Evolutionary conservation across 2,797 vertebrate species (phyloP).

Genomic region (Crenichthys baileyi): DNA sequence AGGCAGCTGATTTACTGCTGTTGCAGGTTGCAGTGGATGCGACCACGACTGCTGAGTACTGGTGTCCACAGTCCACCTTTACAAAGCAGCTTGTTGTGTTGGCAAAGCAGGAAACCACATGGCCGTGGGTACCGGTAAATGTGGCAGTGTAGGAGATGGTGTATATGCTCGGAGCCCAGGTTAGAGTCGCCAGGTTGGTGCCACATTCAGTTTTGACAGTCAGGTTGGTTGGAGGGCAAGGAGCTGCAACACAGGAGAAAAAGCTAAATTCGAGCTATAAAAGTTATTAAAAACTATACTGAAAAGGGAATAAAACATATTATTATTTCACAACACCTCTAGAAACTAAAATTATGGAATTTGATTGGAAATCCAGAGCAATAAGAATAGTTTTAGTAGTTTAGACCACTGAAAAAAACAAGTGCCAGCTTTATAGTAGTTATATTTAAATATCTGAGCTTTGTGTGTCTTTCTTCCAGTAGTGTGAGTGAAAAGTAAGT

Average conservation of each 20-base stretch:
- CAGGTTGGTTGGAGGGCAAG: slow-evolving; percentile 76
- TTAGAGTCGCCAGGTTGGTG: slow-evolving; percentile 69
- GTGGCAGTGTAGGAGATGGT: slow-evolving; percentile 68
- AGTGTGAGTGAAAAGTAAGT: too few species aligned
- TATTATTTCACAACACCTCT: not conserved
- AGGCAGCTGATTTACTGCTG: slow-evolving; percentile 55
- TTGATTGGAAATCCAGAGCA: not conserved
- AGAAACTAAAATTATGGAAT: not conserved
- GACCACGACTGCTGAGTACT: slow-evolving; percentile 68
- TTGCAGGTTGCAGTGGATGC: slow-evolving; percentile 71
- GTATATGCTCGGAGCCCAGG: slow-evolving; percentile 62
- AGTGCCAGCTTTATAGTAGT: not conserved
- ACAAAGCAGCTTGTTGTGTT: slow-evolving; percentile 69
- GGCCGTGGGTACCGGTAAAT: slow-evolving; percentile 60
- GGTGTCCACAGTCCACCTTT: slow-evolving; percentile 72
- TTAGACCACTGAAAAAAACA: too few species aligned
- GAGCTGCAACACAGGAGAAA: slow-evolving; percentile 60
- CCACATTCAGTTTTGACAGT: slow-evolving; percentile 67
- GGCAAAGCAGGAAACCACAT: slow-evolving; percentile 65
- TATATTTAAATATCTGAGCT: too few species aligned
- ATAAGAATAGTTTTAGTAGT: not conserved
- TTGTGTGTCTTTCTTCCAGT: too few species aligned
- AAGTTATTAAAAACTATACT: slow-evolving; percentile 4
- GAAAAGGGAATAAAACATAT: not conserved
- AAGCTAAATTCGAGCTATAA: not conserved